These are phyloP conservation scores for Crotalus viridis DNA, from an alignment of 2,113 vertebrate species.

Conservation along the genomic window DNA sequence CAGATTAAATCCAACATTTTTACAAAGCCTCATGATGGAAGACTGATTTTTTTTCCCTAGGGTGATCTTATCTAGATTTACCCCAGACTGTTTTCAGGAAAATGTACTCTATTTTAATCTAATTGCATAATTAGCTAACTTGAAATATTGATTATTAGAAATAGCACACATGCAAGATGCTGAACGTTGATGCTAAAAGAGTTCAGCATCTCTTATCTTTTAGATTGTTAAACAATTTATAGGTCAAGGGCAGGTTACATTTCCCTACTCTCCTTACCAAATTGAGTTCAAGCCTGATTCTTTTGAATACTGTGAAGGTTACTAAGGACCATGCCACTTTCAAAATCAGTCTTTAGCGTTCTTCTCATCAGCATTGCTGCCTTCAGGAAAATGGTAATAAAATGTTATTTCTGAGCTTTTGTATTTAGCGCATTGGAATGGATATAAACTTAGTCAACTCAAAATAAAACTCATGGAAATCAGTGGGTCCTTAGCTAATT, in stretches of 20 bases:
- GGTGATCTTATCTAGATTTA: not conserved
- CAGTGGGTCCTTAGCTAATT: not conserved
- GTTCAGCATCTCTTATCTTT: not conserved
- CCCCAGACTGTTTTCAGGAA: not conserved
- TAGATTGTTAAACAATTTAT: not conserved
- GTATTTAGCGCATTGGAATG: not conserved
- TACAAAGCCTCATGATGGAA: not conserved
- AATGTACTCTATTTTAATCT: not conserved
- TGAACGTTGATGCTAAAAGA: not conserved
- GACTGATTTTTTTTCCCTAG: not conserved
- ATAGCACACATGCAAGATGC: not conserved
- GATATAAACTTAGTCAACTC: not conserved
- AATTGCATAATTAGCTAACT: not conserved
- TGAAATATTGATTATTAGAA: not conserved
- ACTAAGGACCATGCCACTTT: not conserved
- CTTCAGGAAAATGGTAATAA: not conserved
- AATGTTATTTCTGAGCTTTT: not conserved
- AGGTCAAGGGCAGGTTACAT: not conserved
- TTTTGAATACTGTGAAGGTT: not conserved
- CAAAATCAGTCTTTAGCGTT: not conserved
- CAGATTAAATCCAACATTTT: not conserved
- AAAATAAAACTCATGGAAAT: not conserved
- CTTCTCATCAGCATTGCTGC: not conserved
- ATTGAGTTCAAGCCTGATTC: not conserved
- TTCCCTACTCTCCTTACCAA: not conserved